Conservation (phyloP, 2,888 invertebrate species). For the Lymantria dispar region DNA sequence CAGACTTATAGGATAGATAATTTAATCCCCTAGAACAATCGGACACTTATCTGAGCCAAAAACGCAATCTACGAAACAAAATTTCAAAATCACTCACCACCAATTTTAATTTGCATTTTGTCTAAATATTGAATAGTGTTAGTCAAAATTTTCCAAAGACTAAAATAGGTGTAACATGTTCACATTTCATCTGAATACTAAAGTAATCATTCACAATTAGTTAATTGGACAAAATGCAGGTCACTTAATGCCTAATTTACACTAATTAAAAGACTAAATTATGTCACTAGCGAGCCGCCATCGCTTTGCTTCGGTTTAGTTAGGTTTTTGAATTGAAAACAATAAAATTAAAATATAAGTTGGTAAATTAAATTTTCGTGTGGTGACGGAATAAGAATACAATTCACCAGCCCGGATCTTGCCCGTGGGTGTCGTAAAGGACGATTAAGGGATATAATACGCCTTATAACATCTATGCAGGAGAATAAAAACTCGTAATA, state of each 20-base stretch:
- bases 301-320: no score
- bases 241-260: slow-evolving; percentile 27
- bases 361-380: no score
- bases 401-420: no score
- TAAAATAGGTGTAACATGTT: slow-evolving; percentile 14
- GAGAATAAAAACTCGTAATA: no score
- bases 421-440: no score
- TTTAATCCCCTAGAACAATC: no score
- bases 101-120: background rate
- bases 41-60: no score
- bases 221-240: slow-evolving; percentile 20
- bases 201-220: slow-evolving; percentile 23
- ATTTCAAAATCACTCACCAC: background rate
- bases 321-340: no score
- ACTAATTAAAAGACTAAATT: slow-evolving; percentile 27
- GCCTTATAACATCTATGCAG: no score
- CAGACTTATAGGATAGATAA: background rate
- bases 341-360: no score
- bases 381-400: no score
- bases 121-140: background rate
- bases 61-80: background rate
- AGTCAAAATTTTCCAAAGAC: background rate
- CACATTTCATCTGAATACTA: slow-evolving; percentile 21
- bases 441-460: no score
- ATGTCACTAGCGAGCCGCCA: slow-evolving; percentile 5